Conservation (phyloP, 2,113 vertebrate genomes). For the Triplophysa dalaica region DNA sequence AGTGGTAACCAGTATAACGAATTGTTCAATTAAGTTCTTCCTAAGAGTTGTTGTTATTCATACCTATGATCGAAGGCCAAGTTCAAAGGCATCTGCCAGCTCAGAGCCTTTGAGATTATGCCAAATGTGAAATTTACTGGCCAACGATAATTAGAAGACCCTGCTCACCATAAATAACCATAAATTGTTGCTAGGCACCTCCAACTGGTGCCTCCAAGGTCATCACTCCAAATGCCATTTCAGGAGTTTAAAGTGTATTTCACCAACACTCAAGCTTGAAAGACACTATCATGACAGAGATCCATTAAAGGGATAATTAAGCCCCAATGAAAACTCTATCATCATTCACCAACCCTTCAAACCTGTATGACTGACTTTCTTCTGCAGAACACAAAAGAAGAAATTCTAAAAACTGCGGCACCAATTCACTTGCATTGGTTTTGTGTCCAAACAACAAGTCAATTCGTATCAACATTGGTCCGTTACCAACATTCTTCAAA, state of each 20-base stretch:
- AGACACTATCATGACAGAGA: too few relatives aligned
- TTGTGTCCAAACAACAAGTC: too few relatives aligned
- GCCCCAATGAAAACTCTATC: too few relatives aligned
- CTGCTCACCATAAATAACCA: not conserved
- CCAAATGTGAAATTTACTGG: constrained; percentile 46
- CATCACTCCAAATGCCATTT: constrained; percentile 7
- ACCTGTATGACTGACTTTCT: too few relatives aligned
- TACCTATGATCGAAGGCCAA: constrained; percentile 30
- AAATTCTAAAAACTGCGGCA: too few relatives aligned
- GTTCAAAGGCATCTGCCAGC: constrained; percentile 41
- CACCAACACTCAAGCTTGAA: not conserved
- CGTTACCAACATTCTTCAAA: too few relatives aligned
- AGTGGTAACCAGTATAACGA: constrained; percentile 19
- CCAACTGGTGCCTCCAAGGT: constrained; percentile 9
- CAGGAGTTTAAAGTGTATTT: not conserved
- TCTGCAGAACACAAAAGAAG: too few relatives aligned
- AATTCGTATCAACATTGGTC: too few relatives aligned
- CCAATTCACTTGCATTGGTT: too few relatives aligned
- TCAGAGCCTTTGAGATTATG: constrained; percentile 8
- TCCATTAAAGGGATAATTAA: too few relatives aligned
- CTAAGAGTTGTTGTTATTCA: not conserved
- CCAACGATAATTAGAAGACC: constrained; percentile 39
- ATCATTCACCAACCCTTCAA: too few relatives aligned
- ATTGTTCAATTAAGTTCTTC: constrained; percentile 3
- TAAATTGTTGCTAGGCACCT: constrained; percentile 16